Conservation (phyloP, 1,140 invertebrate genomes). For the Aphelinus atriplicis region DNA sequence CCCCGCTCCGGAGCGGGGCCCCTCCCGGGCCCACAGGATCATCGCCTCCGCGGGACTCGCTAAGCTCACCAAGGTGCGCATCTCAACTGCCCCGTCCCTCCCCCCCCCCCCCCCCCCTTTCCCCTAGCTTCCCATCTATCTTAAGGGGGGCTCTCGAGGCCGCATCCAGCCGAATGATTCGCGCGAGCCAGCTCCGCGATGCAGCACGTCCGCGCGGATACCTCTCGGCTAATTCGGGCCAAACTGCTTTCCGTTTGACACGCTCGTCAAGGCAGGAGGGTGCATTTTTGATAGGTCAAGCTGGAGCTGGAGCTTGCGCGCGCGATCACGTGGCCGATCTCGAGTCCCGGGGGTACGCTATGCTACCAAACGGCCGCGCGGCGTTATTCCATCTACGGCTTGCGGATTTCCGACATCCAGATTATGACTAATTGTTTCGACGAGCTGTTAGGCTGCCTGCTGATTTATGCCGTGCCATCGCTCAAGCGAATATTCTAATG, state of each 20-base stretch:
- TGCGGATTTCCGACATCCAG: slow-evolving; percentile 5
- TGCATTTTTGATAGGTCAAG: neutral
- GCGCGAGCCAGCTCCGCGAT: slow-evolving; percentile 18
- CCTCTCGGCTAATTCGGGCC: no score
- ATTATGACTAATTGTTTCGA: slow-evolving; percentile 23
- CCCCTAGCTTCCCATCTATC: no score
- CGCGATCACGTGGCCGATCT: no score
- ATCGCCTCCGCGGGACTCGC: slow-evolving; percentile 54
- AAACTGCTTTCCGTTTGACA: no score
- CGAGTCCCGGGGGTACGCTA: no score
- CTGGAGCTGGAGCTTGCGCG: no score
- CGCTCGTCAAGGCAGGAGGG: neutral
- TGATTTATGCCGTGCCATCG: neutral
- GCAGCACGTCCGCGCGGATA: neutral
- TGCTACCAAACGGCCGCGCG: no score
- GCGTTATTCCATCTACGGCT: neutral
- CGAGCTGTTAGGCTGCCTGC: neutral
- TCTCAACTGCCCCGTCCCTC: neutral
- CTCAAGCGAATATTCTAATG: slow-evolving; percentile 15
- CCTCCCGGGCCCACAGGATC: slow-evolving; percentile 44
- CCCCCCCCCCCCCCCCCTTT: no score
- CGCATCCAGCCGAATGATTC: slow-evolving; percentile 8
- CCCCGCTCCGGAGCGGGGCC: neutral
- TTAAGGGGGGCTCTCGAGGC: no score
- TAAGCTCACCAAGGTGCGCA: slow-evolving; percentile 59